Base-by-base conservation (phyloP, 2,888 invertebrate species). In the Platycheirus albimanus region DNA sequence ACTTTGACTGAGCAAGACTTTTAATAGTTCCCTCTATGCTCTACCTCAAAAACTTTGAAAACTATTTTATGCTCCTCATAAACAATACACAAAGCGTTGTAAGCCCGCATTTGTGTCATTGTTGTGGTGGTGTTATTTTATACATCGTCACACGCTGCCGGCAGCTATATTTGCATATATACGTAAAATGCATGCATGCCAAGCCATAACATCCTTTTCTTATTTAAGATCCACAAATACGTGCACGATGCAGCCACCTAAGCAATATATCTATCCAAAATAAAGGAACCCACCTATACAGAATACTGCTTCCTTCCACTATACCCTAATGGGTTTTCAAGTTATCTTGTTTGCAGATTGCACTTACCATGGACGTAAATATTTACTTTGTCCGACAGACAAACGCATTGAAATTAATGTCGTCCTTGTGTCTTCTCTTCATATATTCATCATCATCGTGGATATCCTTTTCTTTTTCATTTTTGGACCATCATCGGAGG, bases 311-410 rank as follows among this genome's bases (percentile, higher is more conserved):
- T n/a, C n/a, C n/a, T n/a, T n/a, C n/a, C n/a, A n/a, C n/a, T 10
- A 49, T 71, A 10, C 38, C 67, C 75, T 80, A 80, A 80, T 80
- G 80, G 75, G 80, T 75, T 80, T 75, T 64, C 58, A 52, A 76
- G 80, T 76, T 75, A 70, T 70, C 70, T 56, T 80, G 69, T 75
- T 75, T 75, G 80, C 70, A 76, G 61, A 69, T 70, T 75, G 80
- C 70, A 76, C 75, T 80, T 51, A 75, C 30, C 69, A 45, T 30
- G 8, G 30, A 43, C 28, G 43, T 28, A 80, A 80, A 70, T 70
- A 76, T 76, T 76, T 80, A 70, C 70, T 64, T 51, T 38, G 56
- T 47, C 64, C 19, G 64, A 63, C 75, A 75, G 43, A 49, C 75
- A 49, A 69, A 54, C 51, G 61, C 79, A 79, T 74, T 74, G 45